phyloP scores from a whole-genome alignment of 2,888 invertebrate species.

The Drosophila cracens region DNA sequence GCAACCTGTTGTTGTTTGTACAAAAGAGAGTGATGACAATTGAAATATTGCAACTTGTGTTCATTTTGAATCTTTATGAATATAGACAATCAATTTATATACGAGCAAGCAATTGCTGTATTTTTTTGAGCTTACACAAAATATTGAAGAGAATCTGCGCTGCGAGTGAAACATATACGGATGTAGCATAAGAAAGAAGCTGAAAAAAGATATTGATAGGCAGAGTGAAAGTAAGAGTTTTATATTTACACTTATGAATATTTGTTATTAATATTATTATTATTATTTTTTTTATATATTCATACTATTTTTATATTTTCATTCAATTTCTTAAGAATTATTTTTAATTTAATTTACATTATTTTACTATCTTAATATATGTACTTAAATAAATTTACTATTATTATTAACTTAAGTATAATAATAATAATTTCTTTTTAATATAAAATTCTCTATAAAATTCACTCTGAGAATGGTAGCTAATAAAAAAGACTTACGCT shows the following conservation, averaged over 20 bases:
- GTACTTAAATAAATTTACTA: too few relatives aligned
- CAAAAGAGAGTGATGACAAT: background rate
- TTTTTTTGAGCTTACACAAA: background rate
- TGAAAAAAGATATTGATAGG: background rate
- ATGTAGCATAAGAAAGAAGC: background rate
- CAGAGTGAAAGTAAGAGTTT: background rate
- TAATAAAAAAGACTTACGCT: too few relatives aligned
- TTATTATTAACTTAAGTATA: background rate
- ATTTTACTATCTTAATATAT: background rate
- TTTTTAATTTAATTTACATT: background rate
- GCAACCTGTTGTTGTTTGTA: conserved; percentile 3
- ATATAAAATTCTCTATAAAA: background rate
- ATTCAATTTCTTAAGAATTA: too few relatives aligned
- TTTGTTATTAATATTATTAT: background rate
- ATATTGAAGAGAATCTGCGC: background rate
- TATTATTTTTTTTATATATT: background rate
- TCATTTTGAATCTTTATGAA: background rate
- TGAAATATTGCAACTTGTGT: background rate
- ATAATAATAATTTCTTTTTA: background rate
- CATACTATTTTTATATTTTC: background rate
- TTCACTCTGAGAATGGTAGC: too few relatives aligned
- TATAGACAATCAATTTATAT: background rate
- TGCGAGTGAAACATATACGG: background rate
- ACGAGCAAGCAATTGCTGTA: background rate
- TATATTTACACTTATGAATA: background rate